phyloP scores from a whole-genome alignment of 2,888 invertebrate species.

The Caenorhabditis virilis region DNA sequence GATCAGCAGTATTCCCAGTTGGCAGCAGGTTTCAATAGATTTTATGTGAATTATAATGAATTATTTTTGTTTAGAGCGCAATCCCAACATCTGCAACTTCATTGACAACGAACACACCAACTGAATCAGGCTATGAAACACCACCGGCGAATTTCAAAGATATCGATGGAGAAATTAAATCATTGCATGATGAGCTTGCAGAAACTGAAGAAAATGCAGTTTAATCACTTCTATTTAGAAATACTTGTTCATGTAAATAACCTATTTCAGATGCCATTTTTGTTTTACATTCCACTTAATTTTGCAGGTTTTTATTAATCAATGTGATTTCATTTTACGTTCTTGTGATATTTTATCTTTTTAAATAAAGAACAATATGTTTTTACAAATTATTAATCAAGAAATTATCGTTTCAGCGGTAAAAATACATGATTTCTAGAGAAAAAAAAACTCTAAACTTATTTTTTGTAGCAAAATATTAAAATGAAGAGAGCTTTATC shows the following conservation, averaged over 20 bases:
- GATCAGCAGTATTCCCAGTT: constrained; percentile 41
- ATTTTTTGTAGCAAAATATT: constrained; percentile 3
- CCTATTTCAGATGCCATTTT: background rate
- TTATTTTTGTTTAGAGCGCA: too few relatives aligned
- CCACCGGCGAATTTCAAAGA: constrained; percentile 41
- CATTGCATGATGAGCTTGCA: constrained; percentile 23
- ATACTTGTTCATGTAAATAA: background rate
- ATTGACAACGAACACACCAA: constrained; percentile 18
- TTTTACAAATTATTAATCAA: background rate
- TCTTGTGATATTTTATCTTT: background rate
- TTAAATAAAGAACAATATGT: background rate
- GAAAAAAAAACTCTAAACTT: background rate
- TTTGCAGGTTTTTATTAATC: background rate
- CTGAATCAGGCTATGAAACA: constrained; percentile 34
- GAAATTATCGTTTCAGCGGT: background rate
- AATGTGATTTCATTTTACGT: background rate
- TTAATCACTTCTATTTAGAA: background rate
- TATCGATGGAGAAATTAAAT: background rate
- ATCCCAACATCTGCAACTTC: constrained; percentile 1
- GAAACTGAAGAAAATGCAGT: constrained; percentile 9
- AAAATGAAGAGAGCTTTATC: background rate
- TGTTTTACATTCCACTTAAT: background rate
- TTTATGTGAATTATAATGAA: too few relatives aligned
- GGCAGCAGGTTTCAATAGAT: constrained; percentile 45
- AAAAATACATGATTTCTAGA: constrained; percentile 1